phyloP scores from a whole-genome alignment of 2,113 vertebrate species.

The Neolamprologus sp. region DNA sequence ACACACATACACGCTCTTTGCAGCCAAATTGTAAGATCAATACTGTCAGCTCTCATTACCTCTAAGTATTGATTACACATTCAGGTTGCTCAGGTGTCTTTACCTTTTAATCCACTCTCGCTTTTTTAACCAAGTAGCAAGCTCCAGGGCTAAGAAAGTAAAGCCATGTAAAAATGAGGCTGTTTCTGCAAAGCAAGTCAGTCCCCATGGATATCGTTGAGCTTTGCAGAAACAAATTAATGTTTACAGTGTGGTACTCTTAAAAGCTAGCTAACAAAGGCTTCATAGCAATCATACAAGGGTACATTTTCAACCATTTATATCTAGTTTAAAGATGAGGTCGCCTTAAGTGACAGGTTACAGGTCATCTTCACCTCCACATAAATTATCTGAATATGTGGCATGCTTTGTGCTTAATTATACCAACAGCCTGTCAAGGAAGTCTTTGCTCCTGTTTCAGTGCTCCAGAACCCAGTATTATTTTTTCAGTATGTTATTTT shows the following conservation, averaged over 20 bases:
- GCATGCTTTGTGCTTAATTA: background rate
- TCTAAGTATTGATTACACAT: constrained; percentile 21
- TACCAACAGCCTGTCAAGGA: background rate
- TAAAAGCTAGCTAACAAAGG: background rate
- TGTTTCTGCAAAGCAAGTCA: background rate
- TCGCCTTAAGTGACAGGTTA: background rate
- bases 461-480: background rate
- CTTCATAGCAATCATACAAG: background rate
- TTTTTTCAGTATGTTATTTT: background rate
- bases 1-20: background rate
- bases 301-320: background rate
- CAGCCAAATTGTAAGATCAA: constrained; percentile 41
- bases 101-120: background rate
- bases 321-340: background rate
- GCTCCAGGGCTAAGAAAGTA: background rate
- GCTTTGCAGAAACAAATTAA: background rate
- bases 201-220: background rate
- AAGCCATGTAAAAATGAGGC: background rate
- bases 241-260: background rate
- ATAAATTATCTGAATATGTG: background rate
- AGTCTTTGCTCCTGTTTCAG: background rate
- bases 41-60: constrained; percentile 59
- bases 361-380: background rate
- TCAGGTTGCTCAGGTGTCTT: background rate
- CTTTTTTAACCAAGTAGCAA: background rate